A percentile compares a stretch with the other conserved stretches of the same genome.
Conservation (phyloP, 2,113 vertebrate species). For the Leucopternis melanops region DNA sequence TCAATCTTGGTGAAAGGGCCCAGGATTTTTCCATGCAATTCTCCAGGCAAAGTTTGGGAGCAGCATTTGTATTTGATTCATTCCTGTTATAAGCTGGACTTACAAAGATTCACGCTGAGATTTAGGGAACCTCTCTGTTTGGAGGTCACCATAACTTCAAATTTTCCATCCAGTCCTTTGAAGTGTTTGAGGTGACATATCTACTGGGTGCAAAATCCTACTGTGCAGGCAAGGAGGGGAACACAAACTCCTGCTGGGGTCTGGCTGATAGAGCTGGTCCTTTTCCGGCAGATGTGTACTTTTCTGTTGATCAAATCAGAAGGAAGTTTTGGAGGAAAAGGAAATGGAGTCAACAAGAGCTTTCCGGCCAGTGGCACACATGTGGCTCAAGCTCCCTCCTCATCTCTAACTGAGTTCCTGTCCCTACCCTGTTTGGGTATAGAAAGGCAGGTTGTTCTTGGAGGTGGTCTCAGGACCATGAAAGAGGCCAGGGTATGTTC, state of each 20-base stretch:
- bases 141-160: not conserved
- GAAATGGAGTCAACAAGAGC: not conserved
- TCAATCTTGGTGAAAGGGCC: not conserved
- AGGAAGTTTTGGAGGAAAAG: not conserved
- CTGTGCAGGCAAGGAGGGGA: not conserved
- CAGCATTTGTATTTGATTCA: not conserved
- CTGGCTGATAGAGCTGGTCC: not conserved
- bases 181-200: not conserved
- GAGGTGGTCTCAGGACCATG: not conserved
- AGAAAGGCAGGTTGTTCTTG: not conserved
- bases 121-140: not conserved
- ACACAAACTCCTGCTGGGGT: not conserved
- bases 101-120: not conserved
- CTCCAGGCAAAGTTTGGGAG: not conserved
- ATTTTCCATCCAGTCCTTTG: not conserved
- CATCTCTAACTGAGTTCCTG: not conserved
- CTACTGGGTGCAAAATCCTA: not conserved
- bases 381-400: not conserved
- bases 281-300: not conserved
- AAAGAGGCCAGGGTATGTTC: not conserved
- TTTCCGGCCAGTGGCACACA: not conserved
- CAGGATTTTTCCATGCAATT: not conserved
- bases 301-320: not conserved
- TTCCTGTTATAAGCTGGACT: not conserved
- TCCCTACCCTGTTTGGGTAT: fast-evolving